Percentiles rank a stretch among this genome's conserved stretches.
Conservation (phyloP, 2,113 vertebrate species). For the Alexandromys fortis region DNA sequence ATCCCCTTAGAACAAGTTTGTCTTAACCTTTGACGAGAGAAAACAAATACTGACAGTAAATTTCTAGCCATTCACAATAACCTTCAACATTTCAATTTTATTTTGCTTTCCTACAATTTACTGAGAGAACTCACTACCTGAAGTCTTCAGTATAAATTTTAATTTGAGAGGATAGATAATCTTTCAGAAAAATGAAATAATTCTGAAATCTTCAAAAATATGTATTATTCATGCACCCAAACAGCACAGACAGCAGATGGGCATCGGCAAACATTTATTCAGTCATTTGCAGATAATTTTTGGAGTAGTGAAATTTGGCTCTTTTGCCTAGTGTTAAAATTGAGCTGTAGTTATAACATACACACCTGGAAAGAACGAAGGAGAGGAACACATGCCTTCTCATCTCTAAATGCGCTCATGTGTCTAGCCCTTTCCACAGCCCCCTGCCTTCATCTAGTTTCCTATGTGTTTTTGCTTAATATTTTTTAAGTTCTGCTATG, state of each 20-base stretch:
- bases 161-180: constrained; percentile 19
- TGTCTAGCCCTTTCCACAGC: not conserved
- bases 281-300: constrained; percentile 10
- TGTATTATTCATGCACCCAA: constrained; percentile 26
- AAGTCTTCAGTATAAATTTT: constrained; percentile 8
- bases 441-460: constrained; percentile 30
- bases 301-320: not conserved
- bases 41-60: constrained; percentile 24
- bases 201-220: not conserved
- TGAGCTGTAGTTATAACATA: not conserved
- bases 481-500: constrained; percentile 34
- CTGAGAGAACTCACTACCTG: not conserved
- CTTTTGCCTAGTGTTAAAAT: constrained; percentile 37
- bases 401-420: not conserved
- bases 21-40: not conserved
- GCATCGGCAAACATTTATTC: not conserved
- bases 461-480: constrained; percentile 40
- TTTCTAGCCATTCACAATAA: constrained; percentile 19
- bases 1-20: not conserved
- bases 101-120: constrained; percentile 19
- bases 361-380: constrained; percentile 26
- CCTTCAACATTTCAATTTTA: constrained; percentile 26
- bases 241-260: not conserved
- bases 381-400: not conserved
- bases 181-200: constrained; percentile 48